phyloP scores from a whole-genome alignment of 2,113 vertebrate species.

The Phocoena sinus region DNA sequence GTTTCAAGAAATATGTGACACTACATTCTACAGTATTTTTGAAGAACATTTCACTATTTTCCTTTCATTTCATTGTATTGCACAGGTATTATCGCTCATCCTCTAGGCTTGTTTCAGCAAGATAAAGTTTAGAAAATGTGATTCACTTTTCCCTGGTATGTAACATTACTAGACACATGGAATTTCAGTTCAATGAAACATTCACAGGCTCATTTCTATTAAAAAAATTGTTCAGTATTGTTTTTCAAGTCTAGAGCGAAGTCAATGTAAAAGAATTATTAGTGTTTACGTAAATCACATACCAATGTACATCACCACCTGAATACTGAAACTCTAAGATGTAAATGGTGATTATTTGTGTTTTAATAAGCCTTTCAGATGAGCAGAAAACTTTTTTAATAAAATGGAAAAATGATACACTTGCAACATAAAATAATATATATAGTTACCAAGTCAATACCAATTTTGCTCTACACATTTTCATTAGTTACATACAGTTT shows the following conservation, averaged over 20 bases:
- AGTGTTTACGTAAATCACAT: not conserved
- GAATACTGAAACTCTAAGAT: not conserved
- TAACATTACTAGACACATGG: not conserved
- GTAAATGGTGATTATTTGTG: not conserved
- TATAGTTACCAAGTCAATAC: not conserved
- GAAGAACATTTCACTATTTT: not conserved
- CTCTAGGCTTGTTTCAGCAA: not conserved
- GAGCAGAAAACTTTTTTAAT: not conserved
- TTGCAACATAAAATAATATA: not conserved
- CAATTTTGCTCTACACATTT: not conserved
- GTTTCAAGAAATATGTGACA: not conserved
- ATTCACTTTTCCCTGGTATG: not conserved
- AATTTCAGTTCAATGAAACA: not conserved
- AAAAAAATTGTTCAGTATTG: not conserved
- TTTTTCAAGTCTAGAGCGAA: not conserved
- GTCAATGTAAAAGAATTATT: not conserved
- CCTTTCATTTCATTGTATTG: not conserved
- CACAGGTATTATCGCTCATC: not conserved
- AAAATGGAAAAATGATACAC: not conserved
- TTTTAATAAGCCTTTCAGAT: not conserved
- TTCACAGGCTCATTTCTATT: not conserved
- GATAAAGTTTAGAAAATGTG: not conserved
- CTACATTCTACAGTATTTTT: not conserved
- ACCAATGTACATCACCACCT: not conserved
- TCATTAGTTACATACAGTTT: not conserved